Percentiles rank a stretch among this genome's conserved stretches.
phyloP scores from a whole-genome alignment of 2,888 invertebrate genomes.

The Camponotus fellah region DNA sequence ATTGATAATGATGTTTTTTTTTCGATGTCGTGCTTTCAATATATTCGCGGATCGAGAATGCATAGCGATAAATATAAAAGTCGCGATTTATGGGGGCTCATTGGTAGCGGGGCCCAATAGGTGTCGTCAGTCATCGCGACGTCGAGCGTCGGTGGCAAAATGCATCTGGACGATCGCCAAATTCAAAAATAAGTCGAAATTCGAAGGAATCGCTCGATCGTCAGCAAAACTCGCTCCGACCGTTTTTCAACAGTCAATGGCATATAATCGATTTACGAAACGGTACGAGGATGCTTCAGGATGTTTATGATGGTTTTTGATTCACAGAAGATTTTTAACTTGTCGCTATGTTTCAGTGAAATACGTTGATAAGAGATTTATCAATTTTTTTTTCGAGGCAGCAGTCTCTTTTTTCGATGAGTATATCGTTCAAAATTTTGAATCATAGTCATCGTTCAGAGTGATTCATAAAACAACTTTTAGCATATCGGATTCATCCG shows the following conservation, averaged over 20 bases:
- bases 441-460: background rate
- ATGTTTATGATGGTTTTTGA: background rate
- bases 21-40: background rate
- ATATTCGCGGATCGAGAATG: conserved; percentile 24
- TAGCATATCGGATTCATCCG: conserved; percentile 8
- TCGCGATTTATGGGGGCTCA: conserved; percentile 26
- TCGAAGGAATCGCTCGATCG: conserved; percentile 67
- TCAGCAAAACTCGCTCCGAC: conserved; percentile 46
- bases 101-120: conserved; percentile 57
- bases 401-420: background rate
- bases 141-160: conserved; percentile 61
- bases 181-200: conserved; percentile 74
- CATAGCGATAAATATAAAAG: conserved; percentile 50
- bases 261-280: conserved; percentile 28
- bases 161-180: conserved; percentile 74
- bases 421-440: conserved; percentile 41
- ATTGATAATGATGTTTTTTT: conserved; percentile 19
- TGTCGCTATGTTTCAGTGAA: background rate
- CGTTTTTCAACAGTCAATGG: background rate
- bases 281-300: background rate
- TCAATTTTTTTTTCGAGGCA: background rate
- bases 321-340: background rate
- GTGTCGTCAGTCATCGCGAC: conserved; percentile 62
- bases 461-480: conserved; percentile 62
- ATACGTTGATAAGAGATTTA: background rate